These are phyloP conservation scores for Patella caerulea DNA, from an alignment of 2,888 invertebrate genomes.

Conservation along the genomic window DNA sequence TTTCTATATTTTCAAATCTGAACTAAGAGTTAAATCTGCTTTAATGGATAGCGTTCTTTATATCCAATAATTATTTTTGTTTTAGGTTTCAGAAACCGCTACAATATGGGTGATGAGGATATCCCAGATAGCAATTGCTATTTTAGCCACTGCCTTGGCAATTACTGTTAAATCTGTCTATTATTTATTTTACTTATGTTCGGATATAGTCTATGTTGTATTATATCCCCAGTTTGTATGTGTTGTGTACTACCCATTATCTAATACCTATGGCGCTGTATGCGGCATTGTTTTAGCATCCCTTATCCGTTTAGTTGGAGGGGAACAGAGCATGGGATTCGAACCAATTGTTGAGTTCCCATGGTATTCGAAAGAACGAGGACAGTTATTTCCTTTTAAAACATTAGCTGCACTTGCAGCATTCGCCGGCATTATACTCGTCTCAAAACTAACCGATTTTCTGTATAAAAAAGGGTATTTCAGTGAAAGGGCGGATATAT, in stretches of 20 bases:
- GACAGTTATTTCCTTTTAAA: conserved; percentile 93
- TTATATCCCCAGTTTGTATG: conserved; percentile 97
- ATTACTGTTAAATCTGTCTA: conserved; percentile 97
- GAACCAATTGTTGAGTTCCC: conserved; percentile 53
- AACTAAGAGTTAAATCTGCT: too few species aligned
- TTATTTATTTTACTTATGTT: conserved; percentile 98
- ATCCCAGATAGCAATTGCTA: conserved; percentile 82
- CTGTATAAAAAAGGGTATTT: conserved; percentile 88
- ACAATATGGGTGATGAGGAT: conserved; percentile 88
- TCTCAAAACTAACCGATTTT: conserved; percentile 75
- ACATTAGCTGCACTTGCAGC: conserved; percentile 90
- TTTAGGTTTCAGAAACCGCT: conserved; percentile 93
- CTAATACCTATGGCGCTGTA: conserved; percentile 96
- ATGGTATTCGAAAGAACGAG: conserved; percentile 38
- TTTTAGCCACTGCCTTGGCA: conserved; percentile 91
- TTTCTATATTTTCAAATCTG: too few species aligned
- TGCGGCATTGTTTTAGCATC: conserved; percentile 60
- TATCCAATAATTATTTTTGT: conserved; percentile 20
- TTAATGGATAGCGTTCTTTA: too few species aligned
- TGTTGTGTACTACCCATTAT: conserved; percentile 95
- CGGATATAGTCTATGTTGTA: conserved; percentile 97
- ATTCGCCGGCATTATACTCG: conserved; percentile 47
- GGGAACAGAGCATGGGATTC: conserved; percentile 49
- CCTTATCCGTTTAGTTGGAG: conserved; percentile 45
- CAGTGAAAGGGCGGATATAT: conserved; percentile 80